Conservation (phyloP, 2,888 invertebrate genomes). For the Dicyrtomina minuta region DNA sequence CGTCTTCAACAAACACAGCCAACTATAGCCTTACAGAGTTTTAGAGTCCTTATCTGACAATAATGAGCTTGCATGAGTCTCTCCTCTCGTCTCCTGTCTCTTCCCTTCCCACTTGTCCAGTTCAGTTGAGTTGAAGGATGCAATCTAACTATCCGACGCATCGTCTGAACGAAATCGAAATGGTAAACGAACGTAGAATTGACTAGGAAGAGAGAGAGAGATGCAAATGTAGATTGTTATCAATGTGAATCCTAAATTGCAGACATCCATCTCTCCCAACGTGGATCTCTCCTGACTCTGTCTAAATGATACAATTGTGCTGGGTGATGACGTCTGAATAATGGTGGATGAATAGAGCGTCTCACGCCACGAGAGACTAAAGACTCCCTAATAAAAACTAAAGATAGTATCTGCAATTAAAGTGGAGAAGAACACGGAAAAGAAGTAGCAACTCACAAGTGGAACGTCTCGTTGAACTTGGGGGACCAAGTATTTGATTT, state of each 20-base stretch:
- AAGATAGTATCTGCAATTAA: constrained; percentile 30
- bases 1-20: not conserved
- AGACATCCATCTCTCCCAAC: constrained; percentile 3
- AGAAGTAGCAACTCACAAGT: constrained; percentile 78
- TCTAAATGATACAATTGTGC: not conserved
- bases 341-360: not conserved
- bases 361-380: not conserved
- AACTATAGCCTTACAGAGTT: constrained; percentile 25
- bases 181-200: no score
- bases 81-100: not conserved
- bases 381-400: constrained; percentile 15
- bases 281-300: not conserved
- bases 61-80: constrained; percentile 5
- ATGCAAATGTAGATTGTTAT: not conserved
- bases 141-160: no score
- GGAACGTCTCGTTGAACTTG: constrained; percentile 98
- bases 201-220: constrained; percentile 2
- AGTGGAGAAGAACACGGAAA: not conserved
- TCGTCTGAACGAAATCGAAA: no score
- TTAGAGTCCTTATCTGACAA: constrained; percentile 1
- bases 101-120: not conserved
- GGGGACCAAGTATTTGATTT: constrained; percentile 99
- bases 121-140: no score
- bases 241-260: not conserved
- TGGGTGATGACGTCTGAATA: constrained; percentile 5